Percentiles rank a stretch among this genome's conserved stretches.
These are phyloP conservation scores for Porphyrio hochstetteri DNA, from an alignment of 2,113 vertebrate species.

Conservation along the genomic window DNA sequence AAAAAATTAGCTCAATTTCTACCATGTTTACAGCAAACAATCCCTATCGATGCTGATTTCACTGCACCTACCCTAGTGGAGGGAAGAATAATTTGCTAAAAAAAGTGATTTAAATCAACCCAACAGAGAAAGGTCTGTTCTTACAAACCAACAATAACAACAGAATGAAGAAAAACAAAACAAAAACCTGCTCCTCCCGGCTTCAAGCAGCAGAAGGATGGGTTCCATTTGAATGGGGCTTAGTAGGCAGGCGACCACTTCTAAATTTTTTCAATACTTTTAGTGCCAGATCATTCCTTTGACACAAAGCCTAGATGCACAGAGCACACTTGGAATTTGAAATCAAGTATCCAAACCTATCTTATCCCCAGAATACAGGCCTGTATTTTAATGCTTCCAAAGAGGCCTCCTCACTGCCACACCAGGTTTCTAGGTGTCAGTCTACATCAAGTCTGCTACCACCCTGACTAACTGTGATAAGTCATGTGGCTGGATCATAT, in stretches of 20 bases:
- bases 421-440: neutral
- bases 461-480: neutral
- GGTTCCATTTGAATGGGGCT: neutral
- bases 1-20: neutral
- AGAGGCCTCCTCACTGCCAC: neutral
- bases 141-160: neutral
- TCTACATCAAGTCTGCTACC: neutral
- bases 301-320: neutral
- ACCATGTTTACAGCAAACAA: neutral
- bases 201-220: neutral
- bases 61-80: neutral
- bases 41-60: rapidly evolving
- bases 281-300: neutral
- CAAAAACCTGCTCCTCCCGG: neutral
- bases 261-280: neutral
- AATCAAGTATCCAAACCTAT: neutral
- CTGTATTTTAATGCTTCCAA: neutral
- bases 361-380: too few relatives aligned
- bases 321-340: neutral
- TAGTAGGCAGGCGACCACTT: neutral
- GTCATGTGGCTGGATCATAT: neutral
- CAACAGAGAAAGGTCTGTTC: neutral
- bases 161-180: neutral
- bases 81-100: neutral
- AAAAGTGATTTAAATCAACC: neutral